A percentile compares a stretch with the other conserved stretches of the same genome.
Conservation (phyloP, 92 coral and sea anemone species). For the Anthopleura xanthogrammica region DNA sequence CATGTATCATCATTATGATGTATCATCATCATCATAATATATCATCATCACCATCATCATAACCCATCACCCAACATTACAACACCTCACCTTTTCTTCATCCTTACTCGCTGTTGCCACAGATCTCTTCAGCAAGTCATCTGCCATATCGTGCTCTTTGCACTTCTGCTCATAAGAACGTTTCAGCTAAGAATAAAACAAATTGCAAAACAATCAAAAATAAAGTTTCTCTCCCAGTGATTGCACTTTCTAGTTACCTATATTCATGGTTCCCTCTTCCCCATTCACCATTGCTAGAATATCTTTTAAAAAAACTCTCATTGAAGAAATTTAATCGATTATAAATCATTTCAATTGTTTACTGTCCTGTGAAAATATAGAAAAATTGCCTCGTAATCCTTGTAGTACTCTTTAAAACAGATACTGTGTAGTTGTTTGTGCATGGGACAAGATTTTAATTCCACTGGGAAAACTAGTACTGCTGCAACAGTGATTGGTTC, state of each 20-base stretch:
- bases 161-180: conserved; percentile 86
- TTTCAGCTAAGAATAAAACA: conserved; percentile 49
- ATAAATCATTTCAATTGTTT: no score
- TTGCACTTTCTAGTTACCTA: not conserved
- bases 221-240: not conserved
- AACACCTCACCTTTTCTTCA: conserved; percentile 73
- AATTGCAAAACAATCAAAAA: not conserved
- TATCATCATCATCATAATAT: not conserved
- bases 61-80: not conserved
- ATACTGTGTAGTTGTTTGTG: no score
- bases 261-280: no score
- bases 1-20: not conserved
- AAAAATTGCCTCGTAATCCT: no score
- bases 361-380: no score
- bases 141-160: conserved; percentile 72
- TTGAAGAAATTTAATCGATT: no score
- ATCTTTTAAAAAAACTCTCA: not conserved
- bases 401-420: no score
- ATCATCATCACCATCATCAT: no score
- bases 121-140: conserved; percentile 75
- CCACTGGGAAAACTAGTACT: no score
- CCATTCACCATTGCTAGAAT: no score
- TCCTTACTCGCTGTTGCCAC: conserved; percentile 78
- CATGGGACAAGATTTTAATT: no score
- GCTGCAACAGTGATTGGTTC: no score